phyloP scores from a whole-genome alignment of 2,113 vertebrate genomes.

The Otocyon megalotis region DNA sequence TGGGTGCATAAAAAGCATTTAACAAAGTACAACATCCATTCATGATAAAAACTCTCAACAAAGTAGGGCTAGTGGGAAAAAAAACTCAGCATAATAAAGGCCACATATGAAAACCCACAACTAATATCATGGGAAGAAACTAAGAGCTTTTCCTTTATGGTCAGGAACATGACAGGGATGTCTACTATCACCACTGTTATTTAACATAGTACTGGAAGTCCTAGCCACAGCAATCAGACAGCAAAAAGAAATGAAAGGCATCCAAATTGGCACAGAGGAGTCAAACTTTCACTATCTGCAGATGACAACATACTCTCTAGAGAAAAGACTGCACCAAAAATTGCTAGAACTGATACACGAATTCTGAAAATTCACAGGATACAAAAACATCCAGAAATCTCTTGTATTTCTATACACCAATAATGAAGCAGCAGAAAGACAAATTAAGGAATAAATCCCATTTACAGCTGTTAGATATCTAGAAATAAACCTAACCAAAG shows the following conservation, averaged over 20 bases:
- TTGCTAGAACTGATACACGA: neutral
- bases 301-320: neutral
- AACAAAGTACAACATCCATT: too few species aligned
- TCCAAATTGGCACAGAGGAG: neutral
- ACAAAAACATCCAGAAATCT: neutral
- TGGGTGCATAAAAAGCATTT: too few species aligned
- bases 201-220: neutral
- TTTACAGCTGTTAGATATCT: neutral
- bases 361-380: neutral
- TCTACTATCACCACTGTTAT: neutral
- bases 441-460: neutral
- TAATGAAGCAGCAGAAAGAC: neutral
- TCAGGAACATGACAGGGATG: neutral
- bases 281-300: neutral
- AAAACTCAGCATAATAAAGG: too few species aligned
- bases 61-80: too few species aligned
- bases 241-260: neutral
- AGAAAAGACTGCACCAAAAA: neutral
- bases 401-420: neutral
- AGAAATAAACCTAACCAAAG: neutral
- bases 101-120: too few species aligned
- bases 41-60: too few species aligned
- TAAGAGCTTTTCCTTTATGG: too few species aligned
- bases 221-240: neutral
- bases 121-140: too few species aligned